Evolutionary conservation across 1,140 invertebrate species (phyloP).

Genomic region (Drosophila murphyi): DNA sequence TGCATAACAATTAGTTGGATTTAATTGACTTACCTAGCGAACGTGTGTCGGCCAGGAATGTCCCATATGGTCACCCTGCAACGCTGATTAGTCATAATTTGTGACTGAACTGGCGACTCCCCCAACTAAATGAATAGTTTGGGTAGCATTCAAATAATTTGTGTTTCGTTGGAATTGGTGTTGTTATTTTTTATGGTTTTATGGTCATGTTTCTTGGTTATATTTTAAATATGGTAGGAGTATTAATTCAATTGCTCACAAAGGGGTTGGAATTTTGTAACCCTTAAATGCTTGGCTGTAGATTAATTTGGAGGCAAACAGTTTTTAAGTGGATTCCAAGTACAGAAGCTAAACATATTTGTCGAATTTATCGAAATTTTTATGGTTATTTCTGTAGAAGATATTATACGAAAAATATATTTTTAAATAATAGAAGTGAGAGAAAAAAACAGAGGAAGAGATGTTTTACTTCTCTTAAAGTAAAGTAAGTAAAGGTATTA

Average conservation of each 20-base stretch:
- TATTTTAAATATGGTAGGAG: conserved; percentile 5
- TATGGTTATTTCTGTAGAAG: too few relatives aligned
- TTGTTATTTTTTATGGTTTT: conserved; percentile 43
- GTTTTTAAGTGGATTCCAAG: neutral
- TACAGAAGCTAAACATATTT: too few relatives aligned
- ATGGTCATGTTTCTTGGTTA: conserved; percentile 41
- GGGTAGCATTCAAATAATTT: conserved; percentile 37
- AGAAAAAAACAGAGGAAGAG: too few relatives aligned
- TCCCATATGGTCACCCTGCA: conserved; percentile 47
- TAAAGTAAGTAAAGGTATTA: too few relatives aligned
- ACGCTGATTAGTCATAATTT: conserved; percentile 53
- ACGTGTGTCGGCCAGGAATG: conserved; percentile 26
- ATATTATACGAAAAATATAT: too few relatives aligned
- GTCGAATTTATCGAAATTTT: too few relatives aligned
- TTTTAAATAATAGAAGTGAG: too few relatives aligned
- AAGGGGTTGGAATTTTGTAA: conserved; percentile 33
- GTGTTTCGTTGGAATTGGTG: conserved; percentile 32
- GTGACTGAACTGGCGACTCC: conserved; percentile 5
- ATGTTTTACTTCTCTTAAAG: too few relatives aligned
- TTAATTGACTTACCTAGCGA: conserved; percentile 31
- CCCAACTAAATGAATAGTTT: conserved; percentile 20
- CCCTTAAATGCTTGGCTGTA: conserved; percentile 16
- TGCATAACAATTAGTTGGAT: conserved; percentile 41
- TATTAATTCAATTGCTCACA: conserved; percentile 38
- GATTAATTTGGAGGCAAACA: neutral